A percentile compares a stretch with the other conserved stretches of the same genome.
These are phyloP conservation scores for Lagopus leucura DNA, from an alignment of 2,113 vertebrate species.

Conservation along the genomic window DNA sequence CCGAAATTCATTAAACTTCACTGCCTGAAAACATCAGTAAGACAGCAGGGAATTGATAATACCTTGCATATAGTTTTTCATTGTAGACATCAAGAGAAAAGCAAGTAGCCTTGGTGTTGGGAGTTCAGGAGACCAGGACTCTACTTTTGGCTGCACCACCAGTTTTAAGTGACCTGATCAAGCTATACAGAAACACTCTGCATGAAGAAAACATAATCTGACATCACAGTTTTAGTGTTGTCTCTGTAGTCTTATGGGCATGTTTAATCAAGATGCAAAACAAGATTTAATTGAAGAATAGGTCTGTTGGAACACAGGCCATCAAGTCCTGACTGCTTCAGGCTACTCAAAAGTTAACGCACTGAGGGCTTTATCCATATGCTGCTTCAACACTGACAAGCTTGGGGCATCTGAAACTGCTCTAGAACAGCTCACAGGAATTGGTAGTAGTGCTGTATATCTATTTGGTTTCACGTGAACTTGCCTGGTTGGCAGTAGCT, in stretches of 20 bases:
- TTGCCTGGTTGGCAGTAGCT: background rate
- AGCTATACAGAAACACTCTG: background rate
- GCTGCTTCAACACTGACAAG: background rate
- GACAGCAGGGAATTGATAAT: background rate
- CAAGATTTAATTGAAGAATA: background rate
- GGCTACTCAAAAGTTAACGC: background rate
- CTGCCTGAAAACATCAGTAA: background rate
- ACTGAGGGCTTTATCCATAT: background rate
- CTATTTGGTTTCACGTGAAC: background rate
- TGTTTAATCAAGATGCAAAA: conserved; percentile 10
- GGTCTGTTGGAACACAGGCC: background rate
- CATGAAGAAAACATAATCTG: background rate
- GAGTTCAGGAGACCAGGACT: background rate
- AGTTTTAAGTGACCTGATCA: background rate
- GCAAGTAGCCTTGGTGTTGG: background rate
- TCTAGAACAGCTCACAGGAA: background rate
- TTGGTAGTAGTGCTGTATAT: background rate
- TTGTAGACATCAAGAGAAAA: background rate
- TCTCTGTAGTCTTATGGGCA: background rate
- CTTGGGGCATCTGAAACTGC: background rate
- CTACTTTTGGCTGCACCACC: background rate
- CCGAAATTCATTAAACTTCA: background rate
- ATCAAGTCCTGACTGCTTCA: background rate
- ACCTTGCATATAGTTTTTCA: background rate
- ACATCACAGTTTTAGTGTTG: background rate